Percentiles rank a stretch among this genome's conserved stretches.
Evolutionary conservation across 2,113 vertebrate species (phyloP).

Genomic region (Penelope pileata): DNA sequence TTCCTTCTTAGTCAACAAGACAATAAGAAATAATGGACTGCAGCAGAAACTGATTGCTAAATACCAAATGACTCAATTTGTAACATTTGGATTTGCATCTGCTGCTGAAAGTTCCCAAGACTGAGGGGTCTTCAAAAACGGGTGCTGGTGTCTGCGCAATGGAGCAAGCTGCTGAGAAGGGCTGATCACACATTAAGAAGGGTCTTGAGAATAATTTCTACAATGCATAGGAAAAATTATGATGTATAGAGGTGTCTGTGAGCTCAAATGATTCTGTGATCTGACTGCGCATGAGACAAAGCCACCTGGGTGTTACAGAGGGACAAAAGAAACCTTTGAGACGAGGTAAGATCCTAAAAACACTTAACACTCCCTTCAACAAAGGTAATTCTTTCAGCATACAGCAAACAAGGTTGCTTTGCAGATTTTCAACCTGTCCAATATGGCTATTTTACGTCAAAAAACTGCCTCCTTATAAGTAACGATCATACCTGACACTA

Average conservation of each 20-base stretch:
- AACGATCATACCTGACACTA: background rate
- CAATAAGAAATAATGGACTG: background rate
- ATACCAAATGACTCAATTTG: background rate
- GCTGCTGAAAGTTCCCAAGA: constrained; percentile 11
- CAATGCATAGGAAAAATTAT: background rate
- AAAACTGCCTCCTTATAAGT: background rate
- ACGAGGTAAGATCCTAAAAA: background rate
- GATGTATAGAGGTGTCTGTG: background rate
- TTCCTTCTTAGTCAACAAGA: constrained; percentile 9
- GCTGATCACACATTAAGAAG: background rate
- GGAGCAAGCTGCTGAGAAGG: background rate
- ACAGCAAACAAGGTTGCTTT: background rate
- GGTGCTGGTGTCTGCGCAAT: background rate
- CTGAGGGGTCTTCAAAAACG: background rate
- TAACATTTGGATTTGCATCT: constrained; percentile 18
- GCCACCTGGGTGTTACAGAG: background rate
- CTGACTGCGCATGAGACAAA: background rate
- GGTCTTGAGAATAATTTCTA: background rate
- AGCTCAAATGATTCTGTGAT: background rate
- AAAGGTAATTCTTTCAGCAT: background rate
- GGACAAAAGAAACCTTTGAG: background rate
- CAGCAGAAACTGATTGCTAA: constrained; percentile 24
- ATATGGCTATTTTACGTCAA: background rate
- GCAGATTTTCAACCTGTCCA: background rate
- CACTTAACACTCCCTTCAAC: background rate